phyloP scores from a whole-genome alignment of 1,140 invertebrate genomes.

The Armadillidium nasatum region DNA sequence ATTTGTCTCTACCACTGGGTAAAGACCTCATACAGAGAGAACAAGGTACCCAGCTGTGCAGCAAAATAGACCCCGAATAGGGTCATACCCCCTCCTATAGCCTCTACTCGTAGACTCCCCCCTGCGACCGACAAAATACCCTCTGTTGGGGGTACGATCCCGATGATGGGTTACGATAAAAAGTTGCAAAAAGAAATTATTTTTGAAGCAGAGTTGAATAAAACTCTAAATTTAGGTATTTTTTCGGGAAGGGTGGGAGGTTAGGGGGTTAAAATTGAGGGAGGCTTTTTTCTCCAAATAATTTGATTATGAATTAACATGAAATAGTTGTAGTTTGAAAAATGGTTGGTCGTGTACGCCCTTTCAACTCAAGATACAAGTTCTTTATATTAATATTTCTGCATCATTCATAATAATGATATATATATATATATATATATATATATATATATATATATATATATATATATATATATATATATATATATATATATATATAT shows the following conservation, averaged over 20 bases:
- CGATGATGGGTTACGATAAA: not conserved
- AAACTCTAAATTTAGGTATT: not conserved
- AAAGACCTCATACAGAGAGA: constrained; percentile 1
- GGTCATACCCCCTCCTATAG: not conserved
- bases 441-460: constrained; percentile 6
- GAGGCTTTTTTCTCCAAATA: no score
- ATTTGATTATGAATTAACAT: not conserved
- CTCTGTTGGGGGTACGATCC: not conserved
- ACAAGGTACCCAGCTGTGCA: not conserved
- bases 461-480: no score
- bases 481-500: constrained; percentile 6
- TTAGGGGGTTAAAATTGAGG: no score
- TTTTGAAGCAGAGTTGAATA: no score
- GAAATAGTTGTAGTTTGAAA: not conserved
- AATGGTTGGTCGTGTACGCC: not conserved
- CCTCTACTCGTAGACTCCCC: not conserved
- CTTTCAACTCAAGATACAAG: not conserved
- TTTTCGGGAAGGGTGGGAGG: not conserved
- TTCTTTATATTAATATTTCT: not conserved
- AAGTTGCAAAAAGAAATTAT: not conserved
- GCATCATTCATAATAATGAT: no score
- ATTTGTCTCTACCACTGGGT: constrained; percentile 1
- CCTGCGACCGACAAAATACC: not conserved
- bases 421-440: no score
- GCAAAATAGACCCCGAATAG: not conserved